Percentiles rank a stretch among this genome's conserved stretches.
These are phyloP conservation scores for Origma solitaria DNA, from an alignment of 2,113 vertebrate genomes.

Conservation along the genomic window DNA sequence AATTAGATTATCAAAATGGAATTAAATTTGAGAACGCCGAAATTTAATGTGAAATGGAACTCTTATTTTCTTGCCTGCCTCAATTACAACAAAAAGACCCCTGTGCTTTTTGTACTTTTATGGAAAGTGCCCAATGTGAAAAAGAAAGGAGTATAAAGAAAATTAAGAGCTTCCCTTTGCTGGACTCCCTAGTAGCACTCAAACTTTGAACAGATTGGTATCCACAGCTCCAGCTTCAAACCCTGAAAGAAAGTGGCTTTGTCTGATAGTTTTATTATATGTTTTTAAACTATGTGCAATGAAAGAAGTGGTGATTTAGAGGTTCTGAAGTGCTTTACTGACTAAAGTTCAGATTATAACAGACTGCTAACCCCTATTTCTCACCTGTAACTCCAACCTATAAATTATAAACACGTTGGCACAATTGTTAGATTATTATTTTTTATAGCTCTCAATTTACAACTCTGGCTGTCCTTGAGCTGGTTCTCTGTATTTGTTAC, in stretches of 20 bases:
- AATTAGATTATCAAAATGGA: slow-evolving; percentile 14
- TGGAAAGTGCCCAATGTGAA: neutral
- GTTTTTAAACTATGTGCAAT: slow-evolving; percentile 62
- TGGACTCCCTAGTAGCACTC: neutral
- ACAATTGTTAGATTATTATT: slow-evolving; percentile 68
- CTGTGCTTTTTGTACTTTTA: neutral
- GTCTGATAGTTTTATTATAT: slow-evolving; percentile 63
- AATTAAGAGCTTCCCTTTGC: slow-evolving; percentile 37
- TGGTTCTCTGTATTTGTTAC: slow-evolving; percentile 41
- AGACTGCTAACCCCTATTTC: slow-evolving; percentile 62
- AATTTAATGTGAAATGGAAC: neutral
- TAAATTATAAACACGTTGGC: slow-evolving; percentile 68
- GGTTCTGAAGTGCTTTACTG: slow-evolving; percentile 52
- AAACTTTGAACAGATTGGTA: slow-evolving; percentile 38
- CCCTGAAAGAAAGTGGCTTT: slow-evolving; percentile 41
- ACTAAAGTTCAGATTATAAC: slow-evolving; percentile 59
- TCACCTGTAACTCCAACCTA: slow-evolving; percentile 58
- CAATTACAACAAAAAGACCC: neutral
- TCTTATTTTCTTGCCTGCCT: neutral
- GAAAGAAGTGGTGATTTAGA: slow-evolving; percentile 63
- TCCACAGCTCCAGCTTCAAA: slow-evolving; percentile 31
- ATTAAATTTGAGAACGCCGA: neutral
- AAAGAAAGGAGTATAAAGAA: neutral
- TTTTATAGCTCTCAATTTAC: slow-evolving; percentile 68
- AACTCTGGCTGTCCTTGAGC: slow-evolving; percentile 68